Evolutionary conservation across 1,140 invertebrate genomes (phyloP).

Genomic region (Hestina assimilis): DNA sequence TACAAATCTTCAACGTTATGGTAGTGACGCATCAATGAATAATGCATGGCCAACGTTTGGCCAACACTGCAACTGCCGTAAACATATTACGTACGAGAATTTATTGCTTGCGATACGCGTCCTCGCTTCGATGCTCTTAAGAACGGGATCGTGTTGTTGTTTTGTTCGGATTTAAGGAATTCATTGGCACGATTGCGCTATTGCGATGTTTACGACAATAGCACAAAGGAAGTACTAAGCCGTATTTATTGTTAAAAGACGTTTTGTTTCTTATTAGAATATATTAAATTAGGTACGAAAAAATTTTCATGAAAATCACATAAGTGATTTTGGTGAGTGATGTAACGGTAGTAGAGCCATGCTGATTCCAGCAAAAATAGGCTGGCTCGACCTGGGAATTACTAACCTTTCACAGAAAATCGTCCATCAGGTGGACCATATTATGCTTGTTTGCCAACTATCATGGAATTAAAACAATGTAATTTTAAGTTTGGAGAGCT

Average conservation of each 20-base stretch:
- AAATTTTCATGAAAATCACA: too few relatives aligned
- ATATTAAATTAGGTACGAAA: too few relatives aligned
- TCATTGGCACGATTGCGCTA: conserved; percentile 4
- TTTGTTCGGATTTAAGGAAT: conserved; percentile 12
- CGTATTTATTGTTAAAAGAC: conserved; percentile 12
- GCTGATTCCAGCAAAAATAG: too few relatives aligned
- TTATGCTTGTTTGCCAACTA: too few relatives aligned
- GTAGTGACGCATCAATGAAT: conserved; percentile 15
- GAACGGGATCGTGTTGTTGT: neutral
- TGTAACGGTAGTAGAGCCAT: too few relatives aligned
- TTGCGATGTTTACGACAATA: conserved; percentile 9
- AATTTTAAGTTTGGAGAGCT: too few relatives aligned
- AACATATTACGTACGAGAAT: conserved; percentile 19
- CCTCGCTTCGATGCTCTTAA: conserved; percentile 5
- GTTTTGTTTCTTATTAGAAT: too few relatives aligned
- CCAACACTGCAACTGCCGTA: conserved; percentile 8
- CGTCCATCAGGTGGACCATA: too few relatives aligned
- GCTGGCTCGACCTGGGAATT: too few relatives aligned
- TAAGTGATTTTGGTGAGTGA: too few relatives aligned
- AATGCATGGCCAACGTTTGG: conserved; percentile 5
- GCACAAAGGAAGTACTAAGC: conserved; percentile 1
- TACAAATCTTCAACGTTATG: conserved; percentile 1
- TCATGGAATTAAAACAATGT: too few relatives aligned
- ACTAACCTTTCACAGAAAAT: too few relatives aligned
- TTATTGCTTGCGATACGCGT: conserved; percentile 21